Percentiles rank a stretch among this genome's conserved stretches.
These are phyloP conservation scores for Mugil cephalus DNA, from an alignment of 2,113 vertebrate genomes.

Conservation along the genomic window DNA sequence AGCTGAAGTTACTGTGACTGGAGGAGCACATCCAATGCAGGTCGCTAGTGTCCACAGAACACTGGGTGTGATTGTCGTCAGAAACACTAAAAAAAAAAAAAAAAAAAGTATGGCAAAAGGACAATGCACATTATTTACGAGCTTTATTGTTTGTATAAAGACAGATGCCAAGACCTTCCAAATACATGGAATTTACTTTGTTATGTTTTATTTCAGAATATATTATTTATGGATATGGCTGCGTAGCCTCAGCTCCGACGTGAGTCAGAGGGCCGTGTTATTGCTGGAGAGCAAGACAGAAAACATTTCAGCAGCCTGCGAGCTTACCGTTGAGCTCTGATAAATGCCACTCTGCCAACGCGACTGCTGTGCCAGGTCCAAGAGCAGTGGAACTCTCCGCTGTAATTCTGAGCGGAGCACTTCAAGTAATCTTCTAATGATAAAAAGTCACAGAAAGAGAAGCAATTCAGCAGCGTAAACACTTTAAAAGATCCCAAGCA, in stretches of 20 bases:
- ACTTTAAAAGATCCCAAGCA: not conserved
- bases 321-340: slow-evolving; percentile 69
- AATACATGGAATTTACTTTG: not conserved
- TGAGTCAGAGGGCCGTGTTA: slow-evolving; percentile 12
- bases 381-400: slow-evolving; percentile 69
- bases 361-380: slow-evolving; percentile 69
- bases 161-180: not conserved
- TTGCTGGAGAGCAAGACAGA: slow-evolving; percentile 21
- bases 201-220: not conserved
- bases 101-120: not conserved
- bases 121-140: not conserved
- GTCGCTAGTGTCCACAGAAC: slow-evolving; percentile 43
- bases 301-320: slow-evolving; percentile 10
- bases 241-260: slow-evolving; percentile 18
- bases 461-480: not conserved
- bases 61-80: not conserved
- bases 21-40: slow-evolving; percentile 65
- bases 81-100: slow-evolving; percentile 11
- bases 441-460: not conserved
- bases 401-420: slow-evolving; percentile 68
- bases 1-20: slow-evolving; percentile 42
- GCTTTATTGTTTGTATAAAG: slow-evolving; percentile 4
- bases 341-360: slow-evolving; percentile 55
- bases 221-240: slow-evolving; percentile 13
- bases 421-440: slow-evolving; percentile 53